Evolutionary conservation across 1,140 invertebrate genomes (phyloP).

Genomic region (Musca vetustissima): DNA sequence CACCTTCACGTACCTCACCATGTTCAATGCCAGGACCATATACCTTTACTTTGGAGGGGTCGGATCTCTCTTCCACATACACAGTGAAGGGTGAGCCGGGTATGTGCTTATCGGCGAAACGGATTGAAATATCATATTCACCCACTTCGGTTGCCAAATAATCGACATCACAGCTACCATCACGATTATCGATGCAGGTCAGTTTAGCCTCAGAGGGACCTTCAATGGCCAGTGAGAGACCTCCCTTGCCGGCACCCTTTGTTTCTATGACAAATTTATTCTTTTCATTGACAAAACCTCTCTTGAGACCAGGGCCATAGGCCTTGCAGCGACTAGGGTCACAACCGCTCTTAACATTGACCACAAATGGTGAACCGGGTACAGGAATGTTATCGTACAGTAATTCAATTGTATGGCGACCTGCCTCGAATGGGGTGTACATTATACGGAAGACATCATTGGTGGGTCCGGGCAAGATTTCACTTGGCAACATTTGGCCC

Average conservation of each 20-base stretch:
- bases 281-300: conserved; percentile 73
- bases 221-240: conserved; percentile 80
- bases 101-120: conserved; percentile 97
- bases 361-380: conserved; percentile 80
- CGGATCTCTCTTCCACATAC: conserved; percentile 72
- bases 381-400: conserved; percentile 81
- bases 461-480: conserved; percentile 70
- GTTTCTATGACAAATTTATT: conserved; percentile 90
- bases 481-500: conserved; percentile 70
- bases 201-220: conserved; percentile 79
- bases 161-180: conserved; percentile 78
- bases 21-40: conserved; percentile 80
- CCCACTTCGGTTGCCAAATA: conserved; percentile 85
- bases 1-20: conserved; percentile 68
- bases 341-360: conserved; percentile 76
- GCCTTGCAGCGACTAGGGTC: conserved; percentile 80
- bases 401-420: conserved; percentile 79
- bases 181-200: conserved; percentile 77
- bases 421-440: conserved; percentile 86
- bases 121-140: conserved; percentile 91
- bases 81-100: conserved; percentile 95
- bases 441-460: conserved; percentile 82
- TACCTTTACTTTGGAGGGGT: conserved; percentile 71
- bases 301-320: conserved; percentile 81
- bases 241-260: conserved; percentile 80